A percentile compares a stretch with the other conserved stretches of the same genome.
These are phyloP conservation scores for Drosophila atroscutellata DNA, from an alignment of 2,888 invertebrate genomes.

Conservation along the genomic window DNA sequence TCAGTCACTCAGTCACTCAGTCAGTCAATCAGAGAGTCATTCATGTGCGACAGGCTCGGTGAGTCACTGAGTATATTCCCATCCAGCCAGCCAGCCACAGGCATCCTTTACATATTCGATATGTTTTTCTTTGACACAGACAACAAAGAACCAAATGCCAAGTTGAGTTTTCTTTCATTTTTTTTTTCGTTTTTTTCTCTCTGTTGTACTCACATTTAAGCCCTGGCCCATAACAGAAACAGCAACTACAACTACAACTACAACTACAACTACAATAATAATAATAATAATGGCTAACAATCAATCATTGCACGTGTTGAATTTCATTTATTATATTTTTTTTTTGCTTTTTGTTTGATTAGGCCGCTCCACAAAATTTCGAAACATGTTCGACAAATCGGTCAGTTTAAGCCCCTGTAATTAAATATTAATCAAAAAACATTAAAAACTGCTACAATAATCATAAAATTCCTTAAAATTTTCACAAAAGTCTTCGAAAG, in stretches of 20 bases:
- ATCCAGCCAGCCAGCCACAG: slow-evolving; percentile 13
- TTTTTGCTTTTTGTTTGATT: slow-evolving; percentile 46
- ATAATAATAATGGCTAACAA: slow-evolving; percentile 56
- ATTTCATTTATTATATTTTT: slow-evolving; percentile 17
- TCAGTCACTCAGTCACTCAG: slow-evolving; percentile 41
- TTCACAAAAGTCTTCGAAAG: slow-evolving; percentile 28
- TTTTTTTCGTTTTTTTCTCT: background rate
- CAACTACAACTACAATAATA: slow-evolving; percentile 23
- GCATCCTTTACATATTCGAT: slow-evolving; percentile 31
- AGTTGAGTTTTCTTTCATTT: slow-evolving; percentile 20
- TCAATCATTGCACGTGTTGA: slow-evolving; percentile 77
- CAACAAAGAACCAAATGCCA: slow-evolving; percentile 48
- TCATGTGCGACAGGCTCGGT: slow-evolving; percentile 47
- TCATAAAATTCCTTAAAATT: slow-evolving; percentile 41
- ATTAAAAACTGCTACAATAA: slow-evolving; percentile 24
- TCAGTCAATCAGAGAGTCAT: slow-evolving; percentile 47
- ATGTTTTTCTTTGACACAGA: slow-evolving; percentile 19
- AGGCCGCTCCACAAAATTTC: slow-evolving; percentile 41
- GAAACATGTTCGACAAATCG: slow-evolving; percentile 35
- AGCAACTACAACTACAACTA: slow-evolving; percentile 9
- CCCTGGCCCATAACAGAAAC: slow-evolving; percentile 29
- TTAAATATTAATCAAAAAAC: slow-evolving; percentile 59
- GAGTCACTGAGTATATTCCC: slow-evolving; percentile 27
- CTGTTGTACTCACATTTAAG: slow-evolving; percentile 20
- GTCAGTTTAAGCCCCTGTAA: slow-evolving; percentile 57